phyloP scores from a whole-genome alignment of 2,888 invertebrate species.

The Chalcis sispes region DNA sequence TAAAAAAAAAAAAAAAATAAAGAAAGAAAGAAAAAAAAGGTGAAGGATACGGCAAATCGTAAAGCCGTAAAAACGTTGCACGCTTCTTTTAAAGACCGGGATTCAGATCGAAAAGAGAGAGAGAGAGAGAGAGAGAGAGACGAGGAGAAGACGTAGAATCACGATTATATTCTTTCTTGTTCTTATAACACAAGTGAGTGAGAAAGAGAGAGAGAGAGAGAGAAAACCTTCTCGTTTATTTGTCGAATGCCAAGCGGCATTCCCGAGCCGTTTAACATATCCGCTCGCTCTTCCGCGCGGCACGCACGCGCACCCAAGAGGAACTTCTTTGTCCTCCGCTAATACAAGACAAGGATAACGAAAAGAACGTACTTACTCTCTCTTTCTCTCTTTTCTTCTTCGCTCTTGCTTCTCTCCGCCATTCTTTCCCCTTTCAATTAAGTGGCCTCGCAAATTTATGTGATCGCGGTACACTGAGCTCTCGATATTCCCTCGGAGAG shows the following conservation, averaged over 20 bases:
- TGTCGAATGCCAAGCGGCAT: conserved; percentile 68
- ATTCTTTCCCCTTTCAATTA: conserved; percentile 74
- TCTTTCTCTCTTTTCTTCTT: conserved; percentile 24
- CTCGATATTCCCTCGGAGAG: conserved; percentile 41
- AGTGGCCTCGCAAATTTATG: conserved; percentile 74
- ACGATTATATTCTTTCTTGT: no score
- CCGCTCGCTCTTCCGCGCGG: conserved; percentile 58
- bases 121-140: not conserved
- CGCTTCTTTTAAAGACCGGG: conserved; percentile 1
- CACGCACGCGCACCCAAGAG: conserved; percentile 44
- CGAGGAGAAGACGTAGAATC: not conserved
- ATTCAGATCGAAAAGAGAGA: not conserved
- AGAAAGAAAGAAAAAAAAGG: not conserved
- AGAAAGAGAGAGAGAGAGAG: no score
- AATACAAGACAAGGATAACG: not conserved
- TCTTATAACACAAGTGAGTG: no score
- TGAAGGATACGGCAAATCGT: no score
- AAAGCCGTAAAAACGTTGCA: conserved; percentile 38
- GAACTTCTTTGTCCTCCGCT: conserved; percentile 37
- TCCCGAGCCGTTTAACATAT: conserved; percentile 72
- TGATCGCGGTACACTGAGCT: conserved; percentile 61
- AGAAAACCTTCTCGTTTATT: conserved; percentile 65
- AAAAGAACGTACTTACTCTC: conserved; percentile 49
- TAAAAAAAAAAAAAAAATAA: no score
- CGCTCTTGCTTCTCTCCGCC: conserved; percentile 40